phyloP scores from a whole-genome alignment of 2,888 invertebrate genomes.

The Phalera bucephala region DNA sequence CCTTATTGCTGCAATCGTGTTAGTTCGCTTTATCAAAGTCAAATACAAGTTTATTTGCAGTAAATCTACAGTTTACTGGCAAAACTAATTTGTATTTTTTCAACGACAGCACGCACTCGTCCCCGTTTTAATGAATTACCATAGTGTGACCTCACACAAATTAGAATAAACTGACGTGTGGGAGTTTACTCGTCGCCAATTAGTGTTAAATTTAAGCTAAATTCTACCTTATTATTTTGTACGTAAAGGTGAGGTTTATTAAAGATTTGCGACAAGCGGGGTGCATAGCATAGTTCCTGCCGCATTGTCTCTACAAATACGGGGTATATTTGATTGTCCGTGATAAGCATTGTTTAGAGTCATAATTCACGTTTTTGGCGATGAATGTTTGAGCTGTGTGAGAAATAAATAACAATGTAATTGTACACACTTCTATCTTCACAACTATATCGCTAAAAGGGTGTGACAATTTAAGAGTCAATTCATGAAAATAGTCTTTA shows the following conservation, averaged over 20 bases:
- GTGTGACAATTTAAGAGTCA: no score
- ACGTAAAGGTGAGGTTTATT: slow-evolving; percentile 21
- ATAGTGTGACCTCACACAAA: slow-evolving; percentile 22
- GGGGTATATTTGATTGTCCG: slow-evolving; percentile 47
- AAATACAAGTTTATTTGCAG: no score
- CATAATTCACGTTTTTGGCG: slow-evolving; percentile 29
- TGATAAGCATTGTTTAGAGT: slow-evolving; percentile 49
- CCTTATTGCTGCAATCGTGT: no score
- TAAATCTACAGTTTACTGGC: not conserved
- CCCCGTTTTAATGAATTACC: slow-evolving; percentile 28
- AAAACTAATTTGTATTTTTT: slow-evolving; percentile 1
- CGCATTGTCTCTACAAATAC: slow-evolving; percentile 67
- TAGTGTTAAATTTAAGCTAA: slow-evolving; percentile 21
- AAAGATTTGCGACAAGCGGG: slow-evolving; percentile 18
- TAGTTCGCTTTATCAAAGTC: no score
- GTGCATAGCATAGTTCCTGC: slow-evolving; percentile 68
- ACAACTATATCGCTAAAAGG: no score
- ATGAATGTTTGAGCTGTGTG: not conserved
- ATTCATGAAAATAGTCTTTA: no score
- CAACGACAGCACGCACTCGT: slow-evolving; percentile 11
- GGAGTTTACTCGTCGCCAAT: slow-evolving; percentile 26
- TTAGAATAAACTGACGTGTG: slow-evolving; percentile 29
- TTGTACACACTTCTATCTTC: no score
- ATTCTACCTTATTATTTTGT: slow-evolving; percentile 24
- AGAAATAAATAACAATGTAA: no score